Evolutionary conservation across 2,888 invertebrate genomes (phyloP), one percentile per base, ranked within the genome.

Genomic region (Ecliptopera silaceata): DNA sequence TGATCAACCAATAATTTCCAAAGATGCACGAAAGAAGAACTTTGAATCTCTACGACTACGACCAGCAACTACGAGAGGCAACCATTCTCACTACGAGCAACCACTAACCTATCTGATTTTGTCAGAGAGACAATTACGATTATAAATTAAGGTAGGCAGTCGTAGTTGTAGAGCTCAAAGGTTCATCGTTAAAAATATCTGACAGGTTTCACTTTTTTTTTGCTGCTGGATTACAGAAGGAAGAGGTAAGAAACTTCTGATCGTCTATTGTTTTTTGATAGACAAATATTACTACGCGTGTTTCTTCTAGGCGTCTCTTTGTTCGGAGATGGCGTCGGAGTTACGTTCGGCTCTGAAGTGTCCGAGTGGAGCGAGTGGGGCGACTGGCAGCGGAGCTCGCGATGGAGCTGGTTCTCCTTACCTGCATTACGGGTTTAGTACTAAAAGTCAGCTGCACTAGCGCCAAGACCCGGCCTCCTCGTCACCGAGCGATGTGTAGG

Each of bases 311-410:
- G 93, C 93, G 62, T 94, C 95, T 54, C 91, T 95, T 70, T 94
- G 94, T 83, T 93, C 94, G 69, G 95, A 95, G 88, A 95, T 95
- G 94, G 93, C 94, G 60, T 93, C 93, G 59, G 95, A 95, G 82
- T 90, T 95, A 68, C 93, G 94, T 66, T 94, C 94, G 68, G 94
- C 94, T 60, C 82, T 95, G 71, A 93, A 94, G 77, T 95, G 94
- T 72, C 93, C 93, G 60, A 92, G 93, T 56, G 90, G 93, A 41
- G 90, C 92, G 6, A 86, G 87, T 13, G 77, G 81, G 32, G 78
- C 79, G 3, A 80, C 75, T 8, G 80, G 80, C 1, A 72, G 80
- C 34, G 84, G 84, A 4, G 85, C 82, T 17, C 79, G 87, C 20
- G 91, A 86, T 49, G 93, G 93, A 55, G 92, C 93, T 4, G 93